These are phyloP conservation scores for Syrista parreyssii DNA, from an alignment of 2,888 invertebrate genomes.

Conservation along the genomic window DNA sequence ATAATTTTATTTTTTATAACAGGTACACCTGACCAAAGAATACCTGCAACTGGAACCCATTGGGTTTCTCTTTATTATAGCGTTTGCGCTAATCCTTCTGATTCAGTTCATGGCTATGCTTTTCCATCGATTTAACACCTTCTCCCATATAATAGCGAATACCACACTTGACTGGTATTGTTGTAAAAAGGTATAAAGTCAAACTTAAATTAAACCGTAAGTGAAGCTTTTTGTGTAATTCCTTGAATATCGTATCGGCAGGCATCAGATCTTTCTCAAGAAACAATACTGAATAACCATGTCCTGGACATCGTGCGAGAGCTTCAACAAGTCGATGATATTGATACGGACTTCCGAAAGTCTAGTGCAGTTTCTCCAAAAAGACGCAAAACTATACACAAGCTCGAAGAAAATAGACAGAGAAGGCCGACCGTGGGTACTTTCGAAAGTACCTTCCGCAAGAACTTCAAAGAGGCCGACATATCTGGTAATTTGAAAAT, in stretches of 20 bases:
- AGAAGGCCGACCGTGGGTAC: constrained; percentile 79
- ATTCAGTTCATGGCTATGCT: constrained; percentile 76
- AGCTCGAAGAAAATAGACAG: constrained; percentile 86
- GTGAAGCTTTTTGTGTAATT: background rate
- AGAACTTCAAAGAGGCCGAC: constrained; percentile 39
- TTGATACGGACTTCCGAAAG: constrained; percentile 86
- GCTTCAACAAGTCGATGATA: constrained; percentile 82
- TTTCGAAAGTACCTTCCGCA: constrained; percentile 47
- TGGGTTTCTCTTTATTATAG: constrained; percentile 72
- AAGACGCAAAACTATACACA: constrained; percentile 86
- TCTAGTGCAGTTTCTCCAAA: constrained; percentile 83
- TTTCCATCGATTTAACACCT: constrained; percentile 73
- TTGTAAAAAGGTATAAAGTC: constrained; percentile 77
- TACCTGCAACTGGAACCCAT: constrained; percentile 72
- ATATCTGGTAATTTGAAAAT: background rate
- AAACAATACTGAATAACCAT: constrained; percentile 87
- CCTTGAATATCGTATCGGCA: constrained; percentile 50
- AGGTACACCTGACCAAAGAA: constrained; percentile 64
- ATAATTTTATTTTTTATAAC: constrained; percentile 11
- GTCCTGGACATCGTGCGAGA: constrained; percentile 91
- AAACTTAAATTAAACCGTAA: background rate
- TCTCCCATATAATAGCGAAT: constrained; percentile 80
- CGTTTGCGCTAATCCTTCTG: constrained; percentile 71
- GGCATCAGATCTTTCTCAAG: constrained; percentile 84
- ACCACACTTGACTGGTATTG: constrained; percentile 88